Percentiles rank a stretch among this genome's conserved stretches.
Evolutionary conservation across 1,140 invertebrate species (phyloP).

Genomic region (Drosophila repleta): DNA sequence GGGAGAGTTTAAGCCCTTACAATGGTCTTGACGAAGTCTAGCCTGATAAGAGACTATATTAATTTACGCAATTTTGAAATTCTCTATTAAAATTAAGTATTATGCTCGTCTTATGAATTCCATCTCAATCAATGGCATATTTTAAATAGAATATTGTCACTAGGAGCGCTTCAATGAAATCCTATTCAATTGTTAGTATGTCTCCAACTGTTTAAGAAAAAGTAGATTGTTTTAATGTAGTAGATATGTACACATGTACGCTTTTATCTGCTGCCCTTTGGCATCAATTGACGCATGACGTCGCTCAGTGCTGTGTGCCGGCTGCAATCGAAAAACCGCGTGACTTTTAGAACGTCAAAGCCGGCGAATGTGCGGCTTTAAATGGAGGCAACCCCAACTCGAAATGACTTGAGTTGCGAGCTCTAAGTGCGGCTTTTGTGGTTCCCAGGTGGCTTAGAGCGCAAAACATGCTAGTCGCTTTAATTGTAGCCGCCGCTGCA

Average conservation of each 20-base stretch:
- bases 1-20: too few species aligned
- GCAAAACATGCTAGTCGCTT: slow-evolving; percentile 75
- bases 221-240: too few species aligned
- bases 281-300: slow-evolving; percentile 14
- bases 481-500: slow-evolving; percentile 73
- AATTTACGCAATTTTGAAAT: too few species aligned
- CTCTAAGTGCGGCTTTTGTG: slow-evolving; percentile 66
- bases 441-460: slow-evolving; percentile 76
- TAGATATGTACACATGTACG: not conserved
- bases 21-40: too few species aligned
- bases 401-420: slow-evolving; percentile 37
- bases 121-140: too few species aligned
- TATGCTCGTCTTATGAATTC: too few species aligned
- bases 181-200: too few species aligned
- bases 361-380: slow-evolving; percentile 42
- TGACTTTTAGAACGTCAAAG: slow-evolving; percentile 71
- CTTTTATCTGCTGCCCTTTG: slow-evolving; percentile 15
- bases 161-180: too few species aligned
- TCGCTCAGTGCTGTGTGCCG: slow-evolving; percentile 32
- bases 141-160: too few species aligned
- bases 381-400: slow-evolving; percentile 35
- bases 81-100: too few species aligned
- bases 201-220: too few species aligned
- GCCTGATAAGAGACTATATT: too few species aligned
- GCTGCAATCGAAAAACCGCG: slow-evolving; percentile 40